Evolutionary conservation across 1,140 invertebrate genomes (phyloP).

Genomic region (Eumaeus atala): DNA sequence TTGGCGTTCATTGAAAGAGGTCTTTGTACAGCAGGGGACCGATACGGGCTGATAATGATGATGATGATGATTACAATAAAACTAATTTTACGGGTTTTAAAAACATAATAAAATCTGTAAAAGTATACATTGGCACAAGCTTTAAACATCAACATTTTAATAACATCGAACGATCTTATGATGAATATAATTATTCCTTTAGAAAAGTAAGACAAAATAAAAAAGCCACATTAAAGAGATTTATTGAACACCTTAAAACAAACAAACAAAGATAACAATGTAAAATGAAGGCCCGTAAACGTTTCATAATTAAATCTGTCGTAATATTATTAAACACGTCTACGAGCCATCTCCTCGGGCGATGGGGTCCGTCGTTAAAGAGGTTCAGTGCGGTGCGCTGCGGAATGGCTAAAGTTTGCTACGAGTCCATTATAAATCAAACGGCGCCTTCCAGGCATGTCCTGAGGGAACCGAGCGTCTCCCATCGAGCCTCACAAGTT

Average conservation of each 20-base stretch:
- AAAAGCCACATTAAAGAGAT: slow-evolving; percentile 8
- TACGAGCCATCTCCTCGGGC: slow-evolving; percentile 71
- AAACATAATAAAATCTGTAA: no score
- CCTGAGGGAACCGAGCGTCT: slow-evolving; percentile 62
- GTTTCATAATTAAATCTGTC: slow-evolving; percentile 73
- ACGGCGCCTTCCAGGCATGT: slow-evolving; percentile 69
- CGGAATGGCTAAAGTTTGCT: slow-evolving; percentile 69
- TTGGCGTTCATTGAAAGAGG: no score
- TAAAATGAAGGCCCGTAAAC: slow-evolving; percentile 60
- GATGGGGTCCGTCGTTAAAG: slow-evolving; percentile 68
- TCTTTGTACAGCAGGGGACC: no score
- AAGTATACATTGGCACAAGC: no score
- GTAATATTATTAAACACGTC: slow-evolving; percentile 73
- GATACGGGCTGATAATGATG: no score
- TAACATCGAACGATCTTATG: no score
- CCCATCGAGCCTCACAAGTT: slow-evolving; percentile 55
- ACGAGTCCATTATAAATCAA: slow-evolving; percentile 74
- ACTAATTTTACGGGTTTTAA: no score
- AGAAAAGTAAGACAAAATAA: slow-evolving; percentile 7
- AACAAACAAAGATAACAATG: slow-evolving; percentile 46
- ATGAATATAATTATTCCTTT: no score
- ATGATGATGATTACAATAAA: no score
- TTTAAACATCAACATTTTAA: no score
- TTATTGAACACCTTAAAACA: slow-evolving; percentile 23
- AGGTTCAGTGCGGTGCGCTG: slow-evolving; percentile 58